These are phyloP conservation scores for Tinea semifulvella DNA, from an alignment of 2,888 invertebrate species.

Conservation along the genomic window DNA sequence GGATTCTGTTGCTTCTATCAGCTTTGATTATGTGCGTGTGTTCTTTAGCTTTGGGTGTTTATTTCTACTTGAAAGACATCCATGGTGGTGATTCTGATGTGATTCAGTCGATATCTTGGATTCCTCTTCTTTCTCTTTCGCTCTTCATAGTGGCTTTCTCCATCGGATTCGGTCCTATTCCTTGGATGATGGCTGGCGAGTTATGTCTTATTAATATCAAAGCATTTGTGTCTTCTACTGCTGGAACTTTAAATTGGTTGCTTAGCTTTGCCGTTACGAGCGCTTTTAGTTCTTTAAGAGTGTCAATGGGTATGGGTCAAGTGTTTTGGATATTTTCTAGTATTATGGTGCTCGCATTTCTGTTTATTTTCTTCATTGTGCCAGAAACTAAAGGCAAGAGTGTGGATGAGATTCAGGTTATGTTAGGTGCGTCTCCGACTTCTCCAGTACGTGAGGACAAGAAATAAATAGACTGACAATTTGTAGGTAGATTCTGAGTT, in stretches of 20 bases:
- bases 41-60: slow-evolving; percentile 74
- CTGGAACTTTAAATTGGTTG: slow-evolving; percentile 84
- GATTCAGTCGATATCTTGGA: slow-evolving; percentile 70
- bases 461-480: slow-evolving; percentile 3
- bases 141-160: slow-evolving; percentile 84
- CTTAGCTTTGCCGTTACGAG: slow-evolving; percentile 83
- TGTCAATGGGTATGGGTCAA: slow-evolving; percentile 64
- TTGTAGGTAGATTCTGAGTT: not conserved
- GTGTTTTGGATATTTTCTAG: slow-evolving; percentile 81
- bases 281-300: slow-evolving; percentile 69
- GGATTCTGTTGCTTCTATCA: slow-evolving; percentile 77
- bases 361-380: slow-evolving; percentile 74
- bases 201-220: slow-evolving; percentile 83
- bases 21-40: slow-evolving; percentile 75
- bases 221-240: slow-evolving; percentile 78
- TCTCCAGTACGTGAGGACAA: slow-evolving; percentile 23
- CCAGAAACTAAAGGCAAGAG: slow-evolving; percentile 78
- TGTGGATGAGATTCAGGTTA: slow-evolving; percentile 70
- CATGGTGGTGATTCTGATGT: slow-evolving; percentile 36
- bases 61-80: slow-evolving; percentile 64
- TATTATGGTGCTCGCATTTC: slow-evolving; percentile 69
- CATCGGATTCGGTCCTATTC: slow-evolving; percentile 87
- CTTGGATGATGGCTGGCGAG: slow-evolving; percentile 86
- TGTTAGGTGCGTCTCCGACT: slow-evolving; percentile 46
- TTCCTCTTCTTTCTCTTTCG: slow-evolving; percentile 78